Evolutionary conservation across 2,113 vertebrate species (phyloP), one percentile per base, ranked within the genome.

Genomic region (Xiphorhynchus elegans): DNA sequence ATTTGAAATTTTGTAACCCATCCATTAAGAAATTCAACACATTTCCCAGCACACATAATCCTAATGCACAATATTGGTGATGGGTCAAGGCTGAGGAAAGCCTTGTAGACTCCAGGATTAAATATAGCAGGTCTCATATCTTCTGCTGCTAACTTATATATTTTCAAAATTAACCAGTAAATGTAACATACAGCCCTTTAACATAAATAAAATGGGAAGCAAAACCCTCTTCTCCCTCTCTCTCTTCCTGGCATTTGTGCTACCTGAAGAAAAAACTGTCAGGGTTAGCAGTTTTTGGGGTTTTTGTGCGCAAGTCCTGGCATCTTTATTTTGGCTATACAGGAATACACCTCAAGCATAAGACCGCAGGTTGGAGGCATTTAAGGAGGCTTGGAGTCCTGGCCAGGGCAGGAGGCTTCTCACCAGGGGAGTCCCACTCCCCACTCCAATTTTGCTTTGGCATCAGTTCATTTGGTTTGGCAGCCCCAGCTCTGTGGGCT

Each of bases 1-100:
- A 66, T 89, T 83, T 89, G 93, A 92, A 93, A 91, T 69, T 0
- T 55, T 66, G 64, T 88, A 74, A 59, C 63, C 44, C 44, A 90
- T 37, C 84, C 72, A 52, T 50, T 93, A 82, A 76, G 70, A 94
- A 96, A 96, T 69, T 70, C 42, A 95, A 55, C 35, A 86, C 87
- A 60, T 47, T 84, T 68, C 69, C 67, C 66, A 94, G 84, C 55
- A 9, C 83, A 68, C 63, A 17, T 44, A 58, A 63, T 55, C 70
- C 40, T 68, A 28, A 74, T 8, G 49, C 35, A 33, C 18, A 64
- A n/a, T 20, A 62, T 39, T 5, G 1, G 21, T 52, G 37, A 72
- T 21, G 11, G 7, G 33, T 67, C 56, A 59, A 47, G 44, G 55
- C 56, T 62, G 40, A 84, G 50, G 77, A 67, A 67, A 81, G 10